Percentiles rank a stretch among this genome's conserved stretches.
Conservation (phyloP, 1,140 invertebrate species). For the Drosophila carrolli region DNA sequence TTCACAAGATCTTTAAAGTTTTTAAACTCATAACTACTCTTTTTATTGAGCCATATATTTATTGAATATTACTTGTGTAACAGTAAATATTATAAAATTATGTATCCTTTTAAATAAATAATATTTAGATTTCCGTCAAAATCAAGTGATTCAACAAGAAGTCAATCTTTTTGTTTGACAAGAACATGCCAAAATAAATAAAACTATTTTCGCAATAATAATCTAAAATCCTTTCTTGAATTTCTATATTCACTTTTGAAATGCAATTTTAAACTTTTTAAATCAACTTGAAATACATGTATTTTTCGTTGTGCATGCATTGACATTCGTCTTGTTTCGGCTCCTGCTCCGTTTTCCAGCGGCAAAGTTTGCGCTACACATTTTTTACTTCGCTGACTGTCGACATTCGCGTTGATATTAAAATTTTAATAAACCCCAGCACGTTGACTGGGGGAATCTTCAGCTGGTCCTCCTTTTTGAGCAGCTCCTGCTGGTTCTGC, state of each 20-base stretch:
- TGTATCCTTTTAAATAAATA: no score
- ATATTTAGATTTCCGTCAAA: no score
- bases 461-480: conserved; percentile 27
- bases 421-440: conserved; percentile 81
- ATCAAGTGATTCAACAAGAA: no score
- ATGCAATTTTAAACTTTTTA: background rate
- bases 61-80: no score
- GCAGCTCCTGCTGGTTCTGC: background rate
- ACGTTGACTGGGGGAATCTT: conserved; percentile 61
- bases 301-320: conserved; percentile 55
- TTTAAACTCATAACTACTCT: background rate
- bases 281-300: background rate
- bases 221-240: no score
- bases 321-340: conserved; percentile 65
- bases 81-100: no score
- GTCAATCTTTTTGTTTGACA: no score
- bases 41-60: no score
- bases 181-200: no score
- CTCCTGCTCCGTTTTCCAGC: conserved; percentile 29
- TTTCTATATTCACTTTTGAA: background rate
- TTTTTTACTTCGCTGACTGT: conserved; percentile 78
- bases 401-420: conserved; percentile 79
- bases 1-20: background rate
- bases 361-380: conserved; percentile 65
- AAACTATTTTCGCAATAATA: no score